phyloP scores from a whole-genome alignment of 92 coral and sea anemone species.

The Bergia sp. region DNA sequence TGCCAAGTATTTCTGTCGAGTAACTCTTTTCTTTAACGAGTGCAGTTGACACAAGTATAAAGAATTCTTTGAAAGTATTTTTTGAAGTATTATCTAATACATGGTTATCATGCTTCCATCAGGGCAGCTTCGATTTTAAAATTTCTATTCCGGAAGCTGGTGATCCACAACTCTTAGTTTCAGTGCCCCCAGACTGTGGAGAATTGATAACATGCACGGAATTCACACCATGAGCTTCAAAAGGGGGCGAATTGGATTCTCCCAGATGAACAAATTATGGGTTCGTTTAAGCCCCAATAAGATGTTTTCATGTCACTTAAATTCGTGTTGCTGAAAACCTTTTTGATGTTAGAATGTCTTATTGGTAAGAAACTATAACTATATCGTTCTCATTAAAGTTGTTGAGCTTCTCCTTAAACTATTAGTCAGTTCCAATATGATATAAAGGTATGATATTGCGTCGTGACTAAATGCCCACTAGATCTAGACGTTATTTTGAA shows the following conservation, averaged over 20 bases:
- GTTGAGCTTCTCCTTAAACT: neutral
- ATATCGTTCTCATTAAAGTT: neutral
- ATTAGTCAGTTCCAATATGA: neutral
- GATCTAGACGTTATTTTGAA: constrained; percentile 16
- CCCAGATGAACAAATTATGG: neutral
- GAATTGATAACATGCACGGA: constrained; percentile 31
- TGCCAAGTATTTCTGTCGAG: neutral
- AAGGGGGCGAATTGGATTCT: neutral
- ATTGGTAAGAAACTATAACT: neutral
- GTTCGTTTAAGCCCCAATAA: neutral
- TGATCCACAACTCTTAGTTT: neutral
- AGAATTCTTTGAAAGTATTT: neutral
- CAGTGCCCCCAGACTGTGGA: neutral
- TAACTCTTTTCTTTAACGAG: too few species aligned
- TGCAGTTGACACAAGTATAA: neutral
- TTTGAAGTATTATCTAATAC: neutral
- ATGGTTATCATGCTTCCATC: neutral
- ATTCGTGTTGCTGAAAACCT: neutral
- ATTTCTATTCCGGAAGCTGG: constrained; percentile 20
- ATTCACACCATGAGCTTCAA: constrained; percentile 27
- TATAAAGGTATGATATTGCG: neutral
- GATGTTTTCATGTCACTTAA: neutral
- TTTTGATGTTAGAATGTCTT: neutral
- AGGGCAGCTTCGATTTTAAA: neutral
- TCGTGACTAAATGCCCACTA: neutral